Base-by-base conservation (phyloP, 2,888 invertebrate genomes). In the Epinotia brunnichana region DNA sequence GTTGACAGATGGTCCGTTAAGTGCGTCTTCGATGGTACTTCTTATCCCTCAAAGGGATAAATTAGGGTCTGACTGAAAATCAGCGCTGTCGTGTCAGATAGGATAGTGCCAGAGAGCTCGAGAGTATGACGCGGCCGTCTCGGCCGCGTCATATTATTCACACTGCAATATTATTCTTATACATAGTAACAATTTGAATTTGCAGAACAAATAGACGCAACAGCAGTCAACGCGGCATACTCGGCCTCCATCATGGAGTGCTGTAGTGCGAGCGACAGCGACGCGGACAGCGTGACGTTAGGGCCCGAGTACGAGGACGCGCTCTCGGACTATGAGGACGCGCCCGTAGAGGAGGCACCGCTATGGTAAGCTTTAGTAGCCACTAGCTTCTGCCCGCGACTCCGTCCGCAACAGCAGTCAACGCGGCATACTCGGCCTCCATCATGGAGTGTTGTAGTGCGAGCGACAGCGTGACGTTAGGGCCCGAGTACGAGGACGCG, bases 131-230 rank as follows among this genome's bases (percentile, higher is more conserved):
- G n/a, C n/a, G n/a, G n/a, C n/a, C n/a, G n/a, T n/a, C n/a, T n/a
- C n/a, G n/a, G n/a, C n/a, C n/a, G n/a, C n/a, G n/a, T n/a, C n/a
- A n/a, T n/a, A n/a, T n/a, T n/a, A n/a, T n/a, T n/a, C n/a, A n/a
- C n/a, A n/a, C n/a, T n/a, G n/a, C n/a, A n/a, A n/a, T n/a, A n/a
- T n/a, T n/a, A n/a, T n/a, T n/a, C n/a, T n/a, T n/a, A n/a, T n/a
- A n/a, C n/a, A n/a, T n/a, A n/a, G n/a, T n/a, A n/a, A n/a, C n/a
- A 9, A 9, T 35, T 35, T 9, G 7, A 9, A 35, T 0, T 68
- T 41, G 2, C 84, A 94, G 94, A 92, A 77, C 90, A 93, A 84
- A 88, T 94, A 17, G 90, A 93, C 79, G 35, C 91, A 0, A 83
- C 85, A 0, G 76, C 88, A 0, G 85, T 93, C 11, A 93, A 93